Evolutionary conservation across 2,888 invertebrate genomes (phyloP).

Genomic region (Ophion ventricosus): DNA sequence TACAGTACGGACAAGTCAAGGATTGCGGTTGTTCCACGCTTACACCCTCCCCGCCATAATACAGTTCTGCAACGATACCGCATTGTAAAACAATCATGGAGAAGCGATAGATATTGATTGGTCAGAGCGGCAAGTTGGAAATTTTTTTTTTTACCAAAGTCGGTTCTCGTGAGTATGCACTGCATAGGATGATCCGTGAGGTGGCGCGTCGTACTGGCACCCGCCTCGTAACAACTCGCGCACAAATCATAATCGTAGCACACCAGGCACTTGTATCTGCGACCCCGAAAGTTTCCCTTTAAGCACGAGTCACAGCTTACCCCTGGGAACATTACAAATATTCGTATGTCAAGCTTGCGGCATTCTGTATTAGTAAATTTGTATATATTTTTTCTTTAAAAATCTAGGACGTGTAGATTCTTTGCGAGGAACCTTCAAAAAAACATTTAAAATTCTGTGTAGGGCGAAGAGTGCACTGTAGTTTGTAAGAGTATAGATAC

Average conservation of each 20-base stretch:
- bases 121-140: not conserved
- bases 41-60: slow-evolving; percentile 97
- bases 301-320: slow-evolving; percentile 99
- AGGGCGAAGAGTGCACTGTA: not conserved
- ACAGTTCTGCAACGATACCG: slow-evolving; percentile 88
- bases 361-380: no score
- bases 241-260: slow-evolving; percentile 99
- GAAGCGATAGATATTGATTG: not conserved
- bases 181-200: slow-evolving; percentile 99
- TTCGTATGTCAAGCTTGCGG: not conserved
- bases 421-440: not conserved
- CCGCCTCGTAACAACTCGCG: slow-evolving; percentile 97
- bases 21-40: slow-evolving; percentile 97
- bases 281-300: slow-evolving; percentile 98
- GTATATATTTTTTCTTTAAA: not conserved
- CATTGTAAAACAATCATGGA: not conserved
- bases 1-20: slow-evolving; percentile 99
- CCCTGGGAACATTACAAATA: slow-evolving; percentile 86
- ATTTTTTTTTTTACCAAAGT: slow-evolving; percentile 89
- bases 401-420: not conserved
- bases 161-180: slow-evolving; percentile 98
- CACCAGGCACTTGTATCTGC: slow-evolving; percentile 99
- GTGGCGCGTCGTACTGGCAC: slow-evolving; percentile 95
- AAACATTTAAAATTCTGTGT: not conserved
- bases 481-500: not conserved